phyloP scores from a whole-genome alignment of 2,797 vertebrate species.

The Setipinna tenuifilis region DNA sequence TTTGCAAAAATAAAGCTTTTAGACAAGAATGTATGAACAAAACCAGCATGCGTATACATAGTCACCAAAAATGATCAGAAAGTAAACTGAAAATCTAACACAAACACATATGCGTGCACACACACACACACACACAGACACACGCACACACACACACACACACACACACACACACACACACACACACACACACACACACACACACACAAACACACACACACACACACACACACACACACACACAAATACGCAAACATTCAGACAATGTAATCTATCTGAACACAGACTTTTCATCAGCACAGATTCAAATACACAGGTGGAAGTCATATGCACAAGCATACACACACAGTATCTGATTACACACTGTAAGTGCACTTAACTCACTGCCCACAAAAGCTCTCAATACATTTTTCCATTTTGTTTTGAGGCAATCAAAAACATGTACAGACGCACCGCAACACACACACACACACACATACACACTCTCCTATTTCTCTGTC shows the following conservation, averaged over 20 bases:
- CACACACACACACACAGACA: constrained; percentile 20
- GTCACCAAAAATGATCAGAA: constrained; percentile 29
- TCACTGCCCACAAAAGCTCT: background rate
- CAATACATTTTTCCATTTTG: background rate
- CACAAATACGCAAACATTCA: constrained; percentile 9
- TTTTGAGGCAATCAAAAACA: constrained; percentile 4
- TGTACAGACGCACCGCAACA: background rate
- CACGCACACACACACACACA: background rate
- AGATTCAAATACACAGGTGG: background rate
- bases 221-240: constrained; percentile 10
- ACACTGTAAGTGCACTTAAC: constrained; percentile 11
- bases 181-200: constrained; percentile 5
- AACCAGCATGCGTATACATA: constrained; percentile 54
- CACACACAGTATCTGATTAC: constrained; percentile 31
- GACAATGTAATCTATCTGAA: background rate
- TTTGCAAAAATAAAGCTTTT: constrained; percentile 28
- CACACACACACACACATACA: background rate
- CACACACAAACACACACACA: constrained; percentile 26
- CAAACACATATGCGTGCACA: constrained; percentile 11
- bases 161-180: constrained; percentile 23
- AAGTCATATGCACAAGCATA: background rate
- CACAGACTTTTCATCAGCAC: background rate
- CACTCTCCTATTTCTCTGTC: background rate
- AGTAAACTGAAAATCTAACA: constrained; percentile 30
- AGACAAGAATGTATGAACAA: constrained; percentile 64